phyloP scores from a whole-genome alignment of 2,797 vertebrate species.

The Phyllotis vaccarum region DNA sequence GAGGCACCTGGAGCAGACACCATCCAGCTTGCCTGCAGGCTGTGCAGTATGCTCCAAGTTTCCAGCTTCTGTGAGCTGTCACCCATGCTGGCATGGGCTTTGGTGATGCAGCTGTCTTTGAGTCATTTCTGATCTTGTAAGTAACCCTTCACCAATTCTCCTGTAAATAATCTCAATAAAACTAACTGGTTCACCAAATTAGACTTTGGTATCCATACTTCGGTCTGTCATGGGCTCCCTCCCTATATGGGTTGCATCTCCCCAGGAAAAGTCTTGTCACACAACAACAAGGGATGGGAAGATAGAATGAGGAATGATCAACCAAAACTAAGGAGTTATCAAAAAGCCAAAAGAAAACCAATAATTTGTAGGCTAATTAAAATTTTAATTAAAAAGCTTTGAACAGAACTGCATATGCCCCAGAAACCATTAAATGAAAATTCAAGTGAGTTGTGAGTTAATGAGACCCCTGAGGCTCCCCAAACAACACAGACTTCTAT shows the following conservation, averaged over 20 bases:
- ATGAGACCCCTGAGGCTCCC: background rate
- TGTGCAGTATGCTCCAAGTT: background rate
- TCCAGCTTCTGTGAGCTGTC: background rate
- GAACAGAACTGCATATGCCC: background rate
- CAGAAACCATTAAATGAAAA: background rate
- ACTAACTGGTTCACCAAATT: background rate
- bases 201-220: background rate
- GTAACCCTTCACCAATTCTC: background rate
- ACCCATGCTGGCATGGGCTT: background rate
- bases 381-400: background rate
- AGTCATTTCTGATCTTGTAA: background rate
- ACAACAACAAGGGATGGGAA: background rate
- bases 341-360: background rate
- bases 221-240: background rate
- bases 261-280: background rate
- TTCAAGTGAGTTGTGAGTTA: background rate
- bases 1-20: background rate
- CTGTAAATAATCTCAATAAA: background rate
- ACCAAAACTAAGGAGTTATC: background rate
- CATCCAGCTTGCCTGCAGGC: background rate
- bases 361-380: background rate
- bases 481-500: background rate
- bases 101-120: background rate
- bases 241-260: background rate
- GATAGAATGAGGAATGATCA: background rate